Conservation (phyloP, 53 echinoderm and acorn worm species). For the Zoroaster sp. region DNA sequence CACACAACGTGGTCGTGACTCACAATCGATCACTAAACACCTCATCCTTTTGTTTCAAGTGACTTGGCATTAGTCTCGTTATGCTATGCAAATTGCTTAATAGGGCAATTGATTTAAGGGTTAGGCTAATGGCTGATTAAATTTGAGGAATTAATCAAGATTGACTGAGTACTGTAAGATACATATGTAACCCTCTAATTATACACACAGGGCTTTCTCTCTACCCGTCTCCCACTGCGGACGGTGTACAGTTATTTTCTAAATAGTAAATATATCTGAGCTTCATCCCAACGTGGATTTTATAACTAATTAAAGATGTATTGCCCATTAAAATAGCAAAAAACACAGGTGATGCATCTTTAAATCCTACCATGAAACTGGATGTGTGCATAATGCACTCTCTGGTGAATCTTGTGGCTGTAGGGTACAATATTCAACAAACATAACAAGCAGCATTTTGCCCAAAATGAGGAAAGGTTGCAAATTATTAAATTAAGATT, state of each 20-base stretch:
- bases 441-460: too few species aligned
- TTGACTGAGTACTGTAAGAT: slow-evolving; percentile 9
- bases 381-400: not conserved
- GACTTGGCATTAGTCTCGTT: slow-evolving; percentile 53
- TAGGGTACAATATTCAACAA: not conserved
- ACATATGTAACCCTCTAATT: not conserved
- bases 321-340: too few species aligned
- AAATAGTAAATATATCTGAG: not conserved
- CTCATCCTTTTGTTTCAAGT: slow-evolving; percentile 58
- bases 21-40: slow-evolving; percentile 45
- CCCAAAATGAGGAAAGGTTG: not conserved
- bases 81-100: slow-evolving; percentile 44
- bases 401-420: not conserved
- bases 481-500: too few species aligned
- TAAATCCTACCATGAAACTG: not conserved
- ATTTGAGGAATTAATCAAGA: slow-evolving; percentile 38
- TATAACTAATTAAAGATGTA: not conserved
- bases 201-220: not conserved
- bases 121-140: slow-evolving; percentile 13
- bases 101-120: slow-evolving; percentile 54
- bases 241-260: not conserved
- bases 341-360: too few species aligned
- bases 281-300: not conserved
- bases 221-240: not conserved
- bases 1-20: slow-evolving; percentile 17